Base-by-base conservation (phyloP, 2,113 vertebrate genomes). In the Tupaia chinensis region DNA sequence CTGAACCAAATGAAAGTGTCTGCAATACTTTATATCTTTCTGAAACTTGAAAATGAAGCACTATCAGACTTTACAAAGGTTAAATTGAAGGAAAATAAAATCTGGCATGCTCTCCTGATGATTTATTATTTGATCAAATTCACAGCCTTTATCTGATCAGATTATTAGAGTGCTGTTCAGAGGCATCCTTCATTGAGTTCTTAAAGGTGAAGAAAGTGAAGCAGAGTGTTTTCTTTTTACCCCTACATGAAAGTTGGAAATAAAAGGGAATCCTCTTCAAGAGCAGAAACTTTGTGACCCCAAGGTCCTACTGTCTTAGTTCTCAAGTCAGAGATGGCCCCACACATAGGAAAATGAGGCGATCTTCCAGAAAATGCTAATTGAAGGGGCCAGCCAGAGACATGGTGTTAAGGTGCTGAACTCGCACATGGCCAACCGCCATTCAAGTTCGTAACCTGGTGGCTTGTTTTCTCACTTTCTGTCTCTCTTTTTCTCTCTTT, bases 91-190 rank as follows among this genome's bases (percentile, higher is more conserved):
- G 8, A 10, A 88, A 27, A 68, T 58, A 65, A 69, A 88, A 85
- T 61, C 68, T 78, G 14, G 27, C 60, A 16, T 60, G 14, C 11
- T 60, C 25, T 91, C 56, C 17, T 65, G 11, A 76, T 86, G 17
- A 77, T 80, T 94, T 80, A 66, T 58, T 76, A 83, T 88, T 88
- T 80, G 65, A n/a, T 70, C 60, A 79, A 77, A 96, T 79, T 78
- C 87, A 20, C 53, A 89, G 29, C 12, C n/a, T 93, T 88, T 66
- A 23, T 88, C 87, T 84, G 69, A 79, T 92, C 34, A 87, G 74
- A 56, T 93, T 73, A 76, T 85, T 61, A 81, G 65, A 94, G 56
- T 11, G 22, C 69, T 23, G 0, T 60, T 72, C 61, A 73, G 56
- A 94, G 20, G 16, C 29, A n/a, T 69, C 65, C 44, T 29, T 92